A percentile compares a stretch with the other conserved stretches of the same genome.
These are phyloP conservation scores for Calyptomena viridis DNA, from an alignment of 2,113 vertebrate species.

Conservation along the genomic window DNA sequence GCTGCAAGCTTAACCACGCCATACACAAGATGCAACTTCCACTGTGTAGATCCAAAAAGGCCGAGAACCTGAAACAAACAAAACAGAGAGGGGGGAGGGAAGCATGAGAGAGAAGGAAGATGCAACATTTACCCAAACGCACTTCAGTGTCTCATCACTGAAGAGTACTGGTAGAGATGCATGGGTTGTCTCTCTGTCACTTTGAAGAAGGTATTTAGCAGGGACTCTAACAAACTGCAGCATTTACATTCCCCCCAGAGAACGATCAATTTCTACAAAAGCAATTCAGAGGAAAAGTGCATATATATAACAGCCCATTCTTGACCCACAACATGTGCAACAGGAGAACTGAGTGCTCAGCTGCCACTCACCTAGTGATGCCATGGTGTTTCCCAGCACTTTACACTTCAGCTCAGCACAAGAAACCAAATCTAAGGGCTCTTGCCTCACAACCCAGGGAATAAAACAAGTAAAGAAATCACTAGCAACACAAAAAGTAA, in stretches of 20 bases:
- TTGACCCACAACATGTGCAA: not conserved
- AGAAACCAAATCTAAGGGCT: not conserved
- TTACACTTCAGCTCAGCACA: not conserved
- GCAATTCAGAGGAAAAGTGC: not conserved
- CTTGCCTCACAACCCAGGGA: not conserved
- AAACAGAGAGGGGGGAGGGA: conserved; percentile 70
- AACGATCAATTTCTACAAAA: not conserved
- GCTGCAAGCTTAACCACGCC: conserved; percentile 92
- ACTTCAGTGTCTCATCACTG: conserved; percentile 28
- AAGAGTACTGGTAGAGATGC: conserved; percentile 40
- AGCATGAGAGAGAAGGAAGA: conserved; percentile 61
- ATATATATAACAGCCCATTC: not conserved
- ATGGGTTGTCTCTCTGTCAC: conserved; percentile 52
- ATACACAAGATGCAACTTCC: conserved; percentile 84
- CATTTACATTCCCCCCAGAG: not conserved
- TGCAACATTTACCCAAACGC: conserved; percentile 33
- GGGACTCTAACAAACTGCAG: conserved; percentile 16
- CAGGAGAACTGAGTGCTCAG: not conserved
- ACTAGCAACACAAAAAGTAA: not conserved
- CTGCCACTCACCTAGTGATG: not conserved
- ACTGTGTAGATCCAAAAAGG: conserved; percentile 67
- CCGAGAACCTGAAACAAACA: conserved; percentile 71
- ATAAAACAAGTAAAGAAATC: not conserved
- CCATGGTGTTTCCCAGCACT: not conserved
- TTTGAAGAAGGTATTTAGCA: conserved; percentile 59